phyloP scores from a whole-genome alignment of 2,113 vertebrate genomes.

The Excalfactoria chinensis region DNA sequence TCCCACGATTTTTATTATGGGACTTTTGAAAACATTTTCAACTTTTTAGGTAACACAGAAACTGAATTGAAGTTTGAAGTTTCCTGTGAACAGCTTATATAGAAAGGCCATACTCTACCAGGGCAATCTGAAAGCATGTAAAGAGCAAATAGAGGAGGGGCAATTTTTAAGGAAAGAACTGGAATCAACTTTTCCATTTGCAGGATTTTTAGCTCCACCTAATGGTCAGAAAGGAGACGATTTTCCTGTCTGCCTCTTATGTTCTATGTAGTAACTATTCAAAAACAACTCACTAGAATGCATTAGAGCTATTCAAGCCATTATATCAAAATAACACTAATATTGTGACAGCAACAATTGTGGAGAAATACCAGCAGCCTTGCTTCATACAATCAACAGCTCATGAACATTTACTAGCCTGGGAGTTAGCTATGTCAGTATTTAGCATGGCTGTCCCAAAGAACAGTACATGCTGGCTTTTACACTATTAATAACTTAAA shows the following conservation, averaged over 20 bases:
- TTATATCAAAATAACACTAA: neutral
- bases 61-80: neutral
- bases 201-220: slow-evolving; percentile 40
- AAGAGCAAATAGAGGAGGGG: neutral
- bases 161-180: neutral
- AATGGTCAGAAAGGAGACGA: neutral
- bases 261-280: neutral
- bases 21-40: neutral
- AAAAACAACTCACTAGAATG: neutral
- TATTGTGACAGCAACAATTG: neutral
- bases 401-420: neutral
- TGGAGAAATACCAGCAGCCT: neutral
- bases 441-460: neutral
- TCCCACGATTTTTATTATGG: neutral
- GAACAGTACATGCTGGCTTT: neutral
- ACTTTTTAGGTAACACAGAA: neutral
- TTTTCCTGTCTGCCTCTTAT: accelerated
- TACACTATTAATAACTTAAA: neutral
- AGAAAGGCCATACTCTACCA: neutral
- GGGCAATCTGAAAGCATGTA: neutral
- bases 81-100: neutral
- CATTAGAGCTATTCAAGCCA: neutral
- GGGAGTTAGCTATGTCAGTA: neutral
- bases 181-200: neutral
- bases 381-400: neutral